These are phyloP conservation scores for Scomber scombrus DNA, from an alignment of 2,113 vertebrate species.

Conservation along the genomic window DNA sequence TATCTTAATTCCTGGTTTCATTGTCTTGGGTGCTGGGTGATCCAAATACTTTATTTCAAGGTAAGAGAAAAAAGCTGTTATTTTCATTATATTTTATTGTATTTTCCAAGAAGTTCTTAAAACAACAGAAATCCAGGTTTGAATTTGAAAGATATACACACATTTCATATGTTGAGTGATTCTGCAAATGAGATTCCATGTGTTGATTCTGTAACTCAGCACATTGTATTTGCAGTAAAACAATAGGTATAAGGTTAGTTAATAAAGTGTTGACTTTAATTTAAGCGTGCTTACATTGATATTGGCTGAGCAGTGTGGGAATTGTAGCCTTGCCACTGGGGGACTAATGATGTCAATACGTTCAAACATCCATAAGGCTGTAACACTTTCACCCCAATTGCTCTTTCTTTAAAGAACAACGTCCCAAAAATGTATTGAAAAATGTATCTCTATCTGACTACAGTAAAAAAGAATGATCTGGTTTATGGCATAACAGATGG, in stretches of 20 bases:
- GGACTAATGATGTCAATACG: background rate
- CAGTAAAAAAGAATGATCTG: background rate
- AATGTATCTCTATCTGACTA: no score
- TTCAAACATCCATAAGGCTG: background rate
- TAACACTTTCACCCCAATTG: no score
- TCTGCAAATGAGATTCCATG: no score
- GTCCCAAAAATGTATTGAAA: no score
- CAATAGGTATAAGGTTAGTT: no score
- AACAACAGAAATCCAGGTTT: background rate
- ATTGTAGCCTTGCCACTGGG: background rate
- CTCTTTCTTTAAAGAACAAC: no score
- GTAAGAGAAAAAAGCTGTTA: slow-evolving; percentile 23
- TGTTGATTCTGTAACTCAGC: no score
- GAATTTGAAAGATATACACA: background rate
- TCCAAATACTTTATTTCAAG: background rate
- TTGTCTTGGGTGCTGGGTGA: background rate
- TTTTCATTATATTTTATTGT: background rate
- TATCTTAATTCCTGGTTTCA: background rate
- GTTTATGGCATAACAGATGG: background rate
- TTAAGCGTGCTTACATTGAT: no score
- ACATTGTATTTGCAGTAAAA: no score
- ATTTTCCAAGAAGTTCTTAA: background rate
- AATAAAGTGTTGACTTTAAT: no score
- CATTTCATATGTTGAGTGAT: no score
- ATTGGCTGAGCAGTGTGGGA: no score